Evolutionary conservation across 2,113 vertebrate genomes (phyloP), one percentile per base, ranked within the genome.

Genomic region (Fregata magnificens): DNA sequence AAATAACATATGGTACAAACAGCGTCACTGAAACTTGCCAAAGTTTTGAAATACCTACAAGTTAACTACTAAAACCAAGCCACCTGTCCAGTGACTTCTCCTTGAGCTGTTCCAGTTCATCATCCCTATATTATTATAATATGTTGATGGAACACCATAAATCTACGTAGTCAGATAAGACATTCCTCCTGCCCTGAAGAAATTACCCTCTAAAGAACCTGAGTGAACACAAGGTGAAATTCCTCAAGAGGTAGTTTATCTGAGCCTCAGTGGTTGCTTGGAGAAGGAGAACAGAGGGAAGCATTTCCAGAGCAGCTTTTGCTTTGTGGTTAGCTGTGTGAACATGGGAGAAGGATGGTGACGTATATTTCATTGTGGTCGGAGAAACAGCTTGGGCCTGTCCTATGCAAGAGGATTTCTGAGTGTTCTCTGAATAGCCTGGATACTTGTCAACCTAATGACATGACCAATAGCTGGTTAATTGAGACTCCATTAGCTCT

Each of bases 21-120:
- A 50, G 80, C 59, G 20, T 78, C 88, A 86, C n/a, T 82, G 61
- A 82, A 81, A 95, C 90, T 26, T 67, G 94, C n/a, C 72, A 78
- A 84, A 88, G 88, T 83, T 97, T 96, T 96, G 90, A 92, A 97
- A 96, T 94, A 92, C 90, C 67, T 83, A 38, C 53, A 90, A 69
- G 82, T 83, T 78, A 94, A 88, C 67, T 90, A 83, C 42, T 90
- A 70, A 94, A 93, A 55, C 94, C 90, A 96, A 95, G 50, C 71
- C 94, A 96, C 76, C 67, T 90, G 82, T 90, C 88, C 71, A 90
- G 85, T 92, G 72, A 78, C 71, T 95, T 94, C 71, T 81, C 66
- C 58, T 86, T 92, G 79, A 84, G 76, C 50, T 94, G 90, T 88
- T 96, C 62, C 90, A 90, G 58, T 91, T 90, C 82, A 86, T 92